Evolutionary conservation across 2,113 vertebrate species (phyloP).

Genomic region (Toxotes jaculatrix): DNA sequence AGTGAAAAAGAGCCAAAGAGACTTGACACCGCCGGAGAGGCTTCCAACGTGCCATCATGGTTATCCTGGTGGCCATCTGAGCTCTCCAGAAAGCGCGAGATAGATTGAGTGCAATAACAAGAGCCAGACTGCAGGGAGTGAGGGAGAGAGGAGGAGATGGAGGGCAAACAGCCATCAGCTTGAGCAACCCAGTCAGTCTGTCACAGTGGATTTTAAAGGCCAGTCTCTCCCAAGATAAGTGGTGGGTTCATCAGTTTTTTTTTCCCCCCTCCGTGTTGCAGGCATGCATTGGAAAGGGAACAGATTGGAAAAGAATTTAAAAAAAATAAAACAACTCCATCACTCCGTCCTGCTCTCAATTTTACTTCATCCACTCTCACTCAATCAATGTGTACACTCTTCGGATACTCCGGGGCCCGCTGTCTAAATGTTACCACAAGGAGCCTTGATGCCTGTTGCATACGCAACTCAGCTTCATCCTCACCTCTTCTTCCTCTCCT

Average conservation of each 20-base stretch:
- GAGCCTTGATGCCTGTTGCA: conserved; percentile 42
- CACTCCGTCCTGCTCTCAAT: conserved; percentile 51
- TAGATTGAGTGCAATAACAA: conserved; percentile 63
- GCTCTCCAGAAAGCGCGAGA: conserved; percentile 55
- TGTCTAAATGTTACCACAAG: conserved; percentile 81
- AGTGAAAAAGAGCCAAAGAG: conserved; percentile 44
- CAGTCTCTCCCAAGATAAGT: conserved; percentile 55
- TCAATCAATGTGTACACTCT: conserved; percentile 76
- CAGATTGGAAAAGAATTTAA: not conserved
- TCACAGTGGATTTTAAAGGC: conserved; percentile 66
- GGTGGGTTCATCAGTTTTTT: conserved; percentile 34
- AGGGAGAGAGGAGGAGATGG: conserved; percentile 36
- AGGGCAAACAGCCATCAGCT: conserved; percentile 59
- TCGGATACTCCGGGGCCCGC: conserved; percentile 59
- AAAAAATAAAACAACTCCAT: conserved; percentile 35
- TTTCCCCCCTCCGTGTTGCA: conserved; percentile 10
- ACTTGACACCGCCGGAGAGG: conserved; percentile 48
- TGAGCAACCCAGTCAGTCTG: conserved; percentile 61
- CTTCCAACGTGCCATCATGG: conserved; percentile 57
- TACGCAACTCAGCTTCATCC: conserved; percentile 17
- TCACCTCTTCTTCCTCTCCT: conserved; percentile 1
- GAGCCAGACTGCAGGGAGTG: conserved; percentile 57
- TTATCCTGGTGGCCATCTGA: conserved; percentile 75
- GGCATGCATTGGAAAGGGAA: conserved; percentile 38
- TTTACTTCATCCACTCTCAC: conserved; percentile 64